Base-by-base conservation (phyloP, 2,888 invertebrate species). In the Drosophila pseudotalamancana region DNA sequence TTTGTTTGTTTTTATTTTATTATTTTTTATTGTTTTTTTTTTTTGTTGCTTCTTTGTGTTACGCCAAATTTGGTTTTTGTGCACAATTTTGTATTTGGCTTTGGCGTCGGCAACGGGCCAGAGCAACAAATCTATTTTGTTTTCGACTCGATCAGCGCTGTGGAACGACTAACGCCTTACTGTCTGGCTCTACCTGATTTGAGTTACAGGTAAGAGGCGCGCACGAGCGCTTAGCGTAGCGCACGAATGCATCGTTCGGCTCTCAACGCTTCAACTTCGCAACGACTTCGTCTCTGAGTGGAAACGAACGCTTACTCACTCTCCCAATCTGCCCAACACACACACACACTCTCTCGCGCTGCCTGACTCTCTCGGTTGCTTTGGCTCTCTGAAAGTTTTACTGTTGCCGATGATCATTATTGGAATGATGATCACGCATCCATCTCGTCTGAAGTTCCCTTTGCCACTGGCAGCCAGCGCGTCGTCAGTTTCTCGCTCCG, bases 101-200 rank as follows among this genome's bases (percentile, higher is more conserved):
- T 60, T 43, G 54, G 35, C 62, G 66, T 40, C 57, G 57, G 56
- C 60, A 62, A 42, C 76, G 77, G 49, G 72, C 77, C 81, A 83
- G 79, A 29, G 27, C 86, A 86, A 89, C 16, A 18, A 4, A 29
- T 29, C 40, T 27, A 87, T 89, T 87, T 3, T 46, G 90, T 88
- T 90, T 90, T 89, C 86, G 90, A 90, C 91, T 91, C 91, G 91
- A 91, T 90, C 91, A 91, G 90, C 89, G 91, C 91, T 90, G 90
- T 89, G 87, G 91, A 91, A 91, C 91, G 90, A 91, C 91, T 91
- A 91, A 91, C 90, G 91, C 91, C 91, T 91, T 86, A 88, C 90
- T 91, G 91, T 91, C 91, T 91, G 90, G 90, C 91, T 91, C 91
- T 91, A 90, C 91, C 91, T 91, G 89, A 89, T 90, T 90, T 29